Evolutionary conservation across 2,888 invertebrate species (phyloP).

Genomic region (Ormyrus nitidulus): DNA sequence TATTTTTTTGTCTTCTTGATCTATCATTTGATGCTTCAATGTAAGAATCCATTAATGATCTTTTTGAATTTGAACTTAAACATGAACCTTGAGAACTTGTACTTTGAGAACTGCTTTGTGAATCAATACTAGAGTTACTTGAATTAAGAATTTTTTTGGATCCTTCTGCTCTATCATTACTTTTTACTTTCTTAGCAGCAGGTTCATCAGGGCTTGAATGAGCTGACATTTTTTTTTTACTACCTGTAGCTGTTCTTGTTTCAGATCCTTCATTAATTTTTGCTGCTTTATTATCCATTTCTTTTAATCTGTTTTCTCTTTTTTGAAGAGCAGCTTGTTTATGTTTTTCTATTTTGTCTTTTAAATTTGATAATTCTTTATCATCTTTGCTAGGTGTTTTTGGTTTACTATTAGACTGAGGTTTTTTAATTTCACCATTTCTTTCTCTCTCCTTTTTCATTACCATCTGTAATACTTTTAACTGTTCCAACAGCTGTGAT

Average conservation of each 20-base stretch:
- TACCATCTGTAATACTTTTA: slow-evolving; percentile 73
- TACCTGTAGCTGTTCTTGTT: slow-evolving; percentile 30
- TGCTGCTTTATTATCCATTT: slow-evolving; percentile 61
- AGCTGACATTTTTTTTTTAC: slow-evolving; percentile 46
- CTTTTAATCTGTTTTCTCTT: slow-evolving; percentile 61
- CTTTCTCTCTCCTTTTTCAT: slow-evolving; percentile 71
- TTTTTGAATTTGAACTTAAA: slow-evolving; percentile 25
- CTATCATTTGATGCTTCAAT: slow-evolving; percentile 29
- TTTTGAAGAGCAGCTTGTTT: slow-evolving; percentile 57
- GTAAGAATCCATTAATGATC: slow-evolving; percentile 31
- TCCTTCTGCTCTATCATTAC: neutral
- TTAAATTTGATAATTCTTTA: slow-evolving; percentile 54
- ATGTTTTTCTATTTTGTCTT: slow-evolving; percentile 63
- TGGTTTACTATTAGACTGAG: neutral
- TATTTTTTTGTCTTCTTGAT: slow-evolving; percentile 56
- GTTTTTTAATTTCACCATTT: slow-evolving; percentile 23
- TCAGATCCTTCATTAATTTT: slow-evolving; percentile 23
- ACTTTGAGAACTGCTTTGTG: slow-evolving; percentile 5
- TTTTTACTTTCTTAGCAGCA: slow-evolving; percentile 34
- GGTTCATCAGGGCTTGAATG: neutral
- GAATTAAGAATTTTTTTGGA: slow-evolving; percentile 21
- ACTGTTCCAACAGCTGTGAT: slow-evolving; percentile 66
- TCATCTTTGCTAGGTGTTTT: slow-evolving; percentile 29
- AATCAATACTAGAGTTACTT: slow-evolving; percentile 17
- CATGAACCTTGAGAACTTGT: slow-evolving; percentile 15